These are phyloP conservation scores for Bryconaethiops microstoma DNA, from an alignment of 2,797 vertebrate species.

Conservation along the genomic window DNA sequence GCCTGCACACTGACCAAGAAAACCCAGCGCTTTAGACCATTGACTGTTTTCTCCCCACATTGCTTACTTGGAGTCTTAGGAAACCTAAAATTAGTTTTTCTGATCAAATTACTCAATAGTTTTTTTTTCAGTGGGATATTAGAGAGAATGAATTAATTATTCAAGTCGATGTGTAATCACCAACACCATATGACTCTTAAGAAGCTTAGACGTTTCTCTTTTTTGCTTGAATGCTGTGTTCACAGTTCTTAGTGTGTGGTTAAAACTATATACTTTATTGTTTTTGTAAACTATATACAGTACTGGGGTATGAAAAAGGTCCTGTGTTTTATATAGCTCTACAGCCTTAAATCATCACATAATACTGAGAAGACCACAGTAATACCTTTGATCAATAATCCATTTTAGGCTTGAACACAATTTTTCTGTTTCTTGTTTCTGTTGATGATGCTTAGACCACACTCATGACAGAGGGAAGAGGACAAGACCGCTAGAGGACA, in stretches of 20 bases:
- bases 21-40: background rate
- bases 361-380: constrained; percentile 3
- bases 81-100: too few species aligned
- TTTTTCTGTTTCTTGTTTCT: constrained; percentile 4
- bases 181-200: too few species aligned
- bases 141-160: too few species aligned
- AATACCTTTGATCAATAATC: constrained; percentile 45
- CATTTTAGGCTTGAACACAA: constrained; percentile 18
- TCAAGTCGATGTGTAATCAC: too few species aligned
- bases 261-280: background rate
- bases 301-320: background rate
- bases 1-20: constrained; percentile 28
- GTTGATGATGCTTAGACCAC: background rate
- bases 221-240: too few species aligned
- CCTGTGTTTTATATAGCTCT: background rate
- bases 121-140: too few species aligned
- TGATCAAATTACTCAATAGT: too few species aligned
- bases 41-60: constrained; percentile 2
- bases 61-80: background rate
- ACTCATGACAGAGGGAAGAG: background rate
- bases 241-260: too few species aligned
- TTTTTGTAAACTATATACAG: background rate
- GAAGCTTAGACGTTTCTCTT: too few species aligned
- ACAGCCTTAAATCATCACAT: constrained; percentile 2
- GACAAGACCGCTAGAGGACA: background rate